A percentile compares a stretch with the other conserved stretches of the same genome.
phyloP scores from a whole-genome alignment of 2,888 invertebrate genomes.

The Dolomedes plantarius region DNA sequence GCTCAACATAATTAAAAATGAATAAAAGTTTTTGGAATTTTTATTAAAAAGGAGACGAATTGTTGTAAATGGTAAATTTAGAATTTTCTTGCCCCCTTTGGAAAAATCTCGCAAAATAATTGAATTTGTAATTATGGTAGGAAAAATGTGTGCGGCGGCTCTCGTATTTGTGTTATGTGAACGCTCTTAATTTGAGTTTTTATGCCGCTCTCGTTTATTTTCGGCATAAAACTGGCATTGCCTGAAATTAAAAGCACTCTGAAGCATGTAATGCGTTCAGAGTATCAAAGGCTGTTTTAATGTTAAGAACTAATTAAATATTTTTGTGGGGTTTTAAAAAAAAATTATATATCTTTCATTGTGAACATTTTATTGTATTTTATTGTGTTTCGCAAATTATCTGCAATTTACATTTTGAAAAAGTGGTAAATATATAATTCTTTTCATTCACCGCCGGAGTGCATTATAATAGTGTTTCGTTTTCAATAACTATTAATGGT shows the following conservation, averaged over 20 bases:
- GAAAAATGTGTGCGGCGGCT: background rate
- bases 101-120: background rate
- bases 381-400: background rate
- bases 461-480: too few species aligned
- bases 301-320: background rate
- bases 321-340: background rate
- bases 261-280: background rate
- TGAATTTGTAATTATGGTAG: conserved; percentile 1
- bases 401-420: background rate
- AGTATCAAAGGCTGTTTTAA: background rate
- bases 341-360: too few species aligned
- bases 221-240: too few species aligned
- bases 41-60: background rate
- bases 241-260: too few species aligned
- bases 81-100: background rate
- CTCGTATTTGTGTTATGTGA: background rate
- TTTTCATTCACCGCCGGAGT: too few species aligned
- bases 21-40: background rate
- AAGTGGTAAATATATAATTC: too few species aligned
- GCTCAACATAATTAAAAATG: conserved; percentile 3
- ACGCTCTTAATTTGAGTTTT: background rate
- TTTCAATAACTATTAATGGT: too few species aligned
- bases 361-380: background rate
- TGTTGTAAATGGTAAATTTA: background rate
- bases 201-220: too few species aligned